Evolutionary conservation across 2,113 vertebrate species (phyloP), one percentile per base, ranked within the genome.

Genomic region (Mesembrinibis cayennensis): DNA sequence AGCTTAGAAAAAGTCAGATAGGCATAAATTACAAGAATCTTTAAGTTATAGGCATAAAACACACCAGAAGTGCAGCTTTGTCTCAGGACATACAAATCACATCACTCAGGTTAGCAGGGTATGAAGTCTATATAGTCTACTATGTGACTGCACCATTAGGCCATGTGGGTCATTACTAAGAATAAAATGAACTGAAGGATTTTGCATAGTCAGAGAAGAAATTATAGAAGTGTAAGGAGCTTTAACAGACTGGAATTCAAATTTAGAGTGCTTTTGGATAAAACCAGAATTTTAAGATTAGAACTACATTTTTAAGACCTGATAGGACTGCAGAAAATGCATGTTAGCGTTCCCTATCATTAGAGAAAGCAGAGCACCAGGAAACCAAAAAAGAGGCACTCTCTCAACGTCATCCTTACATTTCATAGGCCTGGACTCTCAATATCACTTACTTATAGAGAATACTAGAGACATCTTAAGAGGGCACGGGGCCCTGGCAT

Each of bases 361-460:
- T n/a, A 27, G 7, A 72, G 42, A 55, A 80, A 79, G 34, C 42
- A 69, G 44, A 82, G 38, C 58, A 76, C 14, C 32, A 49, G 25
- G 21, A 65, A 72, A 19, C 21, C 17, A 62, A 52, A 52, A 20
- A 9, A 59, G 20, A 74, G 3, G 25, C 0, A 0, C 7, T 18
- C n/a, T n/a, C 25, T 36, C 84, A 63, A 2, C 17, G 26, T n/a
- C n/a, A 55, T 13, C 49, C 4, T 63, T 73, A 22, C 4, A 7
- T 53, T 62, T 72, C 66, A 36, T 17, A 72, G n/a, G 9, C 27
- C 38, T 76, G 47, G 14, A 11, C 25, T 80, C 42, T 42, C 56
- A 45, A 16, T 25, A 6, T 2, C 27, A 27, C n/a, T 44, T 30
- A 27, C 21, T 88, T 22, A 29, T 2, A 59, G 36, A 69, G 58